phyloP scores from a whole-genome alignment of 1,140 invertebrate species.

The Teleogryllus occipitalis region DNA sequence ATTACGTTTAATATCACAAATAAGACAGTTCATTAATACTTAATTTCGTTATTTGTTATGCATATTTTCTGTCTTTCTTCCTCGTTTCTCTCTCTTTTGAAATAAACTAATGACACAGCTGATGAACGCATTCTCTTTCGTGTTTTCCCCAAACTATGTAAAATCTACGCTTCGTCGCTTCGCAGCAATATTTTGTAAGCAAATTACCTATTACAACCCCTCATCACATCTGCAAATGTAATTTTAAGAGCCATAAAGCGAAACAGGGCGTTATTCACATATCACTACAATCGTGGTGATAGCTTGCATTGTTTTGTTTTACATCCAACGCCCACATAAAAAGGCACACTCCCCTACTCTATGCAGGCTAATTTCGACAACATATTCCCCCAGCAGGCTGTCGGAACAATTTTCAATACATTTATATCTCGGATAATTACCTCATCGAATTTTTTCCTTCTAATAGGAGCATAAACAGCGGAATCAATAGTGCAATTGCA shows the following conservation, averaged over 20 bases:
- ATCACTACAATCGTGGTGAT: not conserved
- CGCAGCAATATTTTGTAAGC: not conserved
- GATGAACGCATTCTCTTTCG: too few species aligned
- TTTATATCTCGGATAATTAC: not conserved
- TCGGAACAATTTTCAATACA: not conserved
- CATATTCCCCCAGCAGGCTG: not conserved
- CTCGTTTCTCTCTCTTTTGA: too few species aligned
- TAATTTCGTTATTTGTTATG: too few species aligned
- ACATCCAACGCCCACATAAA: not conserved
- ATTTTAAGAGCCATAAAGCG: not conserved
- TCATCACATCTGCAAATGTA: not conserved
- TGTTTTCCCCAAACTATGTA: too few species aligned
- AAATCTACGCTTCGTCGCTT: too few species aligned
- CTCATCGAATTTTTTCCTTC: not conserved
- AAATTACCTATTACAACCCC: not conserved
- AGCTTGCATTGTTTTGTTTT: not conserved
- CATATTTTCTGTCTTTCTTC: too few species aligned
- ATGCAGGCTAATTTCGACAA: not conserved
- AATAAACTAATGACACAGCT: too few species aligned
- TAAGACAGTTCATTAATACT: too few species aligned
- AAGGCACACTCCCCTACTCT: not conserved
- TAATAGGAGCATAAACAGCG: not conserved
- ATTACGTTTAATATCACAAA: too few species aligned
- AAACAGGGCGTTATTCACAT: not conserved
- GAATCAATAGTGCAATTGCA: not conserved